A percentile compares a stretch with the other conserved stretches of the same genome.
phyloP scores from a whole-genome alignment of 1,140 invertebrate genomes.

The Rhopalosiphum maidis region DNA sequence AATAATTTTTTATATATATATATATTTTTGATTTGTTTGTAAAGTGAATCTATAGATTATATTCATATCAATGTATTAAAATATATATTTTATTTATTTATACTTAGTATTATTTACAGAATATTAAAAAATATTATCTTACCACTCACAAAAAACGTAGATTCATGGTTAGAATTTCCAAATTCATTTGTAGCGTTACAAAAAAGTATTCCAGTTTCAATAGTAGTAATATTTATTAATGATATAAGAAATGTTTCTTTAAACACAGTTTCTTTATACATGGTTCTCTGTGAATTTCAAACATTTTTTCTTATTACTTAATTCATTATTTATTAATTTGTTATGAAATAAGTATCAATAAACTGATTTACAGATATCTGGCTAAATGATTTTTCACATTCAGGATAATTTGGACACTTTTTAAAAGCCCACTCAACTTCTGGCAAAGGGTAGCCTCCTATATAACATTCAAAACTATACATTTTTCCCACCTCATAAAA shows the following conservation, averaged over 20 bases:
- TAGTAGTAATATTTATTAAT: slow-evolving; percentile 38
- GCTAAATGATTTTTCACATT: slow-evolving; percentile 57
- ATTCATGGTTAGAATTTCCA: slow-evolving; percentile 35
- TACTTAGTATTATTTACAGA: background rate
- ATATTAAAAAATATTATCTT: background rate
- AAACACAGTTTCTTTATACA: slow-evolving; percentile 35
- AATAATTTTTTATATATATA: background rate
- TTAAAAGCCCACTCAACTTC: slow-evolving; percentile 65
- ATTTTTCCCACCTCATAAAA: slow-evolving; percentile 64
- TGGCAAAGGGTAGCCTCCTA: slow-evolving; percentile 65
- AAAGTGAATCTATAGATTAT: background rate
- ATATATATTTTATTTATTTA: background rate
- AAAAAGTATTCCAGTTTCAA: slow-evolving; percentile 46
- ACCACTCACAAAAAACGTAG: slow-evolving; percentile 58
- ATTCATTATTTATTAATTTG: background rate
- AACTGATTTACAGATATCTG: slow-evolving; percentile 53
- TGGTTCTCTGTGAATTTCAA: background rate
- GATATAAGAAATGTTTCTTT: slow-evolving; percentile 50
- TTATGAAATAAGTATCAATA: background rate
- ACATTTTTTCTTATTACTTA: background rate
- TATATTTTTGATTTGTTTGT: background rate
- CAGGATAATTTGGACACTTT: slow-evolving; percentile 62
- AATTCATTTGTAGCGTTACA: slow-evolving; percentile 58
- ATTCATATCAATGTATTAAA: background rate
- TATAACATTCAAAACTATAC: slow-evolving; percentile 64